Evolutionary conservation across 1,140 invertebrate species (phyloP).

Genomic region (Melitaea cinxia): DNA sequence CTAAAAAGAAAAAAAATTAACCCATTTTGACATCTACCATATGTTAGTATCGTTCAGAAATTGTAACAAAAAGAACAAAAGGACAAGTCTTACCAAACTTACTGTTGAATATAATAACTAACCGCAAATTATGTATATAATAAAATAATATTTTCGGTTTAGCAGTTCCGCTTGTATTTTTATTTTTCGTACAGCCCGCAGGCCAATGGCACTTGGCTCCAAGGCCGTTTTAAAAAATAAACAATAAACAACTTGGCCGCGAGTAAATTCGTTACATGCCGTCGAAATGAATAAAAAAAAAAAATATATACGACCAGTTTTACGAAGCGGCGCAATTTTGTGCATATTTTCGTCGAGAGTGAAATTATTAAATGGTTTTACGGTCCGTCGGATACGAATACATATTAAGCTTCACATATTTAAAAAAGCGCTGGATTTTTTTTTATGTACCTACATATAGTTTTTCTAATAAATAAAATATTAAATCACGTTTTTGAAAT

Average conservation of each 20-base stretch:
- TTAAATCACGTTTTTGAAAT: too few species aligned
- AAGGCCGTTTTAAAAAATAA: slow-evolving; percentile 57
- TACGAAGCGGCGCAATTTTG: slow-evolving; percentile 50
- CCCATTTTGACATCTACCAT: background rate
- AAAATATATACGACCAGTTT: slow-evolving; percentile 52
- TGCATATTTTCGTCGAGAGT: slow-evolving; percentile 47
- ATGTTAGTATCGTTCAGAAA: slow-evolving; percentile 2
- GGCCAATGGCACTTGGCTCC: slow-evolving; percentile 54
- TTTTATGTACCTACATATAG: too few species aligned
- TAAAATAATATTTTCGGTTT: slow-evolving; percentile 44
- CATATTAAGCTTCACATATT: too few species aligned
- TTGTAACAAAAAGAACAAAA: slow-evolving; percentile 20
- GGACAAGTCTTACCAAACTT: slow-evolving; percentile 27
- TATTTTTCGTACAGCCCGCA: slow-evolving; percentile 44
- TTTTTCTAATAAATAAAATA: too few species aligned
- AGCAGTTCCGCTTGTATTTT: slow-evolving; percentile 12
- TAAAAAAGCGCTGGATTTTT: too few species aligned
- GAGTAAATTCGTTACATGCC: slow-evolving; percentile 38
- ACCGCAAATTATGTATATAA: slow-evolving; percentile 53
- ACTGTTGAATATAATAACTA: slow-evolving; percentile 29
- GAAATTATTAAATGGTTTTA: slow-evolving; percentile 27
- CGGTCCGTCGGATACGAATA: background rate
- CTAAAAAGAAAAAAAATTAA: slow-evolving; percentile 3
- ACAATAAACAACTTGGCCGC: slow-evolving; percentile 55
- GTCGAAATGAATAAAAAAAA: slow-evolving; percentile 13